Evolutionary conservation across 1,140 invertebrate species (phyloP), one percentile per base, ranked within the genome.

Genomic region (Drosophila watanabei): DNA sequence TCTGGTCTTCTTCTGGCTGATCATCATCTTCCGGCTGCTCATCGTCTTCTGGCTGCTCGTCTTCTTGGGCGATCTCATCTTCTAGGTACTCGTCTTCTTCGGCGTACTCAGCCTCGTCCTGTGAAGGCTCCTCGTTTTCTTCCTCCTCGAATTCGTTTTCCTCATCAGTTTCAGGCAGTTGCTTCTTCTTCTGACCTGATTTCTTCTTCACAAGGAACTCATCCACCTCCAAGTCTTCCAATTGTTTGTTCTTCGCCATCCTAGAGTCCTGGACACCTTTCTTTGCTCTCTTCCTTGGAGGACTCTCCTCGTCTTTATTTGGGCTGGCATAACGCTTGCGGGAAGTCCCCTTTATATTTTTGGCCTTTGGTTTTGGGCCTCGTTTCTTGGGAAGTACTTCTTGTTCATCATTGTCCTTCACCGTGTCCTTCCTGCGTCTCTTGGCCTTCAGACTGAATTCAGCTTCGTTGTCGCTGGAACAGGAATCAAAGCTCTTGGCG

Each of bases 401-500:
- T 24, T 24, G 8, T 10, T 37, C 9, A 2, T 56, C 20, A 0
- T 24, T 1, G 7, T 16, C 46, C 16, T 33, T 32, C 5, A 13
- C 2, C 0, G 8, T 1, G 8, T 20, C 11, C 13, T 13, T 43
- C 20, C n/a, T 37, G 14, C 18, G 6, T 54, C 9, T 35, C n/a
- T 20, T 59, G 1, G 16, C 2, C 3, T 32, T 11, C 3, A 14
- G 18, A 11, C 41, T 63, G 4, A 16, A 14, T 11, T 9, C 8
- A 35, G 11, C 30, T 5, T 77, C 73, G 6, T 28, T 35, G 0
- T 78, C 75, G 14, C 49, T 78, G 16, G 57, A 62, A 28, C 43
- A 69, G n/a, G 43, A 68, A 13, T 57, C 46, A 0, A 43, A 10
- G 35, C 35, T 5, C 11, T 62, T 51, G 10, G n/a, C 6, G n/a